Evolutionary conservation across 2,113 vertebrate genomes (phyloP).

Genomic region (Calyptomena viridis): DNA sequence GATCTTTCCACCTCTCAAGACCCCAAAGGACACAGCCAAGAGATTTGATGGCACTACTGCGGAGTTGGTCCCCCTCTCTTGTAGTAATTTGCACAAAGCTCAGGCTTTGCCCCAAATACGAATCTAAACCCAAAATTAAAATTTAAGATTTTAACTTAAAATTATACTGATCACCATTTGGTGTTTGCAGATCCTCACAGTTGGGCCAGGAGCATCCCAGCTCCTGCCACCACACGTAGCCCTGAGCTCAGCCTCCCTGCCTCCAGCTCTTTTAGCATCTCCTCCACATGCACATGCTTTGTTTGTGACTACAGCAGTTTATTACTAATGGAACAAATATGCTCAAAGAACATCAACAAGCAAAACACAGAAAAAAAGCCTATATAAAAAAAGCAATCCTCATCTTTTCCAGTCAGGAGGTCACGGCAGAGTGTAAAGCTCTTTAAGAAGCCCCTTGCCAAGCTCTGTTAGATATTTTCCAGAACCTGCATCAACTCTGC

Average conservation of each 20-base stretch:
- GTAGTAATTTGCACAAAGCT: background rate
- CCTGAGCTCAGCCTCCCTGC: background rate
- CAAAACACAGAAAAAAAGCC: background rate
- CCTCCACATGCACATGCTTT: fast-evolving
- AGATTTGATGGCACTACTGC: background rate
- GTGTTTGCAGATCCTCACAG: fast-evolving
- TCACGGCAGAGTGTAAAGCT: background rate
- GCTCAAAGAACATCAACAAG: background rate
- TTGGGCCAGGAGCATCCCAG: background rate
- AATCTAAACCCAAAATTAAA: background rate
- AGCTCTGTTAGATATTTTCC: background rate
- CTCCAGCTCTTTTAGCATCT: background rate
- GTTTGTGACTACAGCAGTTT: background rate
- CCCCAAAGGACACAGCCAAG: too few species aligned
- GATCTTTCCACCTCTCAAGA: background rate
- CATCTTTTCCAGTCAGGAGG: background rate
- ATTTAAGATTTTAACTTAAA: background rate
- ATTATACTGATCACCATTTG: fast-evolving
- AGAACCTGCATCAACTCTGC: background rate
- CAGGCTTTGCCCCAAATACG: fast-evolving
- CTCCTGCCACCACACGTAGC: fast-evolving
- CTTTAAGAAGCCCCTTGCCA: background rate
- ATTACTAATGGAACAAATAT: background rate
- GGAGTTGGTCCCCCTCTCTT: background rate
- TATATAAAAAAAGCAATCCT: background rate